A percentile compares a stretch with the other conserved stretches of the same genome.
Conservation (phyloP, 2,797 vertebrate genomes). For the Anniella stebbinsi region DNA sequence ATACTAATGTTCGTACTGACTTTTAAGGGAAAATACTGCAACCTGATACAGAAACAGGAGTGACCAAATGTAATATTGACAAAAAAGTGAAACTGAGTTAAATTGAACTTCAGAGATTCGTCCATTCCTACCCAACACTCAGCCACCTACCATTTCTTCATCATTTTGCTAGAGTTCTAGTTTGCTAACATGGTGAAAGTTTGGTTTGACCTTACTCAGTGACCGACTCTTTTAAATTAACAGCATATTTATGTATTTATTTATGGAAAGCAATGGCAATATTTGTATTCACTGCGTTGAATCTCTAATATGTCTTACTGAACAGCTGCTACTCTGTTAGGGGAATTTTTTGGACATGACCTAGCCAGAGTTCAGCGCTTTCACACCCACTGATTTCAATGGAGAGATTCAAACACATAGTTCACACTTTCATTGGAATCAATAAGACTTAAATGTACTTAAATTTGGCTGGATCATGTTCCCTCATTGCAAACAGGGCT, state of each 20-base stretch:
- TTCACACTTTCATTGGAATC: background rate
- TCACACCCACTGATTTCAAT: background rate
- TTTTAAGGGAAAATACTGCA: no score
- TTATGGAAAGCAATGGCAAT: slow-evolving; percentile 11
- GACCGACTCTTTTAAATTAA: background rate
- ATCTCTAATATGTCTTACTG: background rate
- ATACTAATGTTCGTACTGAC: no score
- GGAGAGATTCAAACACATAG: background rate
- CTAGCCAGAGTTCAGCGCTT: background rate
- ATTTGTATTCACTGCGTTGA: background rate
- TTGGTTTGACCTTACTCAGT: background rate
- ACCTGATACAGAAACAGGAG: no score
- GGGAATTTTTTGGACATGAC: background rate
- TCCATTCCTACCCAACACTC: background rate
- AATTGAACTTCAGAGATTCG: no score
- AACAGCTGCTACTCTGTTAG: background rate
- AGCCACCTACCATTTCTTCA: background rate
- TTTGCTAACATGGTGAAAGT: background rate
- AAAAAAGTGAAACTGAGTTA: no score
- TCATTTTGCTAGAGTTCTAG: background rate
- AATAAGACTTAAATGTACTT: background rate
- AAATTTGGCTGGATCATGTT: background rate
- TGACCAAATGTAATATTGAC: no score
- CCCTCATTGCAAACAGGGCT: background rate
- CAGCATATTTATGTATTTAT: background rate